These are phyloP conservation scores for Perca flavescens DNA, from an alignment of 2,113 vertebrate species.

Conservation along the genomic window DNA sequence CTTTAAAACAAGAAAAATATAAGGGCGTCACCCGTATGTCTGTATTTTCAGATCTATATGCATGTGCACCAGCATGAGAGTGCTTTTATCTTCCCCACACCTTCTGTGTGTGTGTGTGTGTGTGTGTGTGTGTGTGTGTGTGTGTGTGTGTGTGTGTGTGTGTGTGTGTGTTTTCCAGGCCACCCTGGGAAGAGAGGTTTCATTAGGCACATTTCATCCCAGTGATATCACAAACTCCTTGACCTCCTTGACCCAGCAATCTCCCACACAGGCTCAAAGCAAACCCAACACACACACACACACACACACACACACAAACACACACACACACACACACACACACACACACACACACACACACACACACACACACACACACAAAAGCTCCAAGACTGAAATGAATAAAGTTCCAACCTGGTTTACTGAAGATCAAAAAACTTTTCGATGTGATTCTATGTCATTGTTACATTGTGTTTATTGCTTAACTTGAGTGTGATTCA, in stretches of 20 bases:
- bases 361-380: constrained; percentile 6
- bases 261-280: constrained; percentile 48
- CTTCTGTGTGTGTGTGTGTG: background rate
- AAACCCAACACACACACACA: constrained; percentile 17
- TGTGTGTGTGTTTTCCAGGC: constrained; percentile 9
- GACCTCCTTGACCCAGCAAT: constrained; percentile 63
- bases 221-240: constrained; percentile 67
- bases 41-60: background rate
- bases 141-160: constrained; percentile 7
- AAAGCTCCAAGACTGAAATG: constrained; percentile 9
- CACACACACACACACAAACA: constrained; percentile 6
- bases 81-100: constrained; percentile 1
- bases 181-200: constrained; percentile 44
- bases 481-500: constrained; percentile 11
- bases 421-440: constrained; percentile 30
- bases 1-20: background rate
- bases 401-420: constrained; percentile 42
- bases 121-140: background rate
- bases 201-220: constrained; percentile 66
- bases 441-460: constrained; percentile 8
- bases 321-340: background rate
- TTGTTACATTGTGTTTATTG: constrained; percentile 2
- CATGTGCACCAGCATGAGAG: background rate
- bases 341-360: background rate
- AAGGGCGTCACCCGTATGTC: background rate